Evolutionary conservation across 2,797 vertebrate genomes (phyloP).

Genomic region (Discoglossus pictus): DNA sequence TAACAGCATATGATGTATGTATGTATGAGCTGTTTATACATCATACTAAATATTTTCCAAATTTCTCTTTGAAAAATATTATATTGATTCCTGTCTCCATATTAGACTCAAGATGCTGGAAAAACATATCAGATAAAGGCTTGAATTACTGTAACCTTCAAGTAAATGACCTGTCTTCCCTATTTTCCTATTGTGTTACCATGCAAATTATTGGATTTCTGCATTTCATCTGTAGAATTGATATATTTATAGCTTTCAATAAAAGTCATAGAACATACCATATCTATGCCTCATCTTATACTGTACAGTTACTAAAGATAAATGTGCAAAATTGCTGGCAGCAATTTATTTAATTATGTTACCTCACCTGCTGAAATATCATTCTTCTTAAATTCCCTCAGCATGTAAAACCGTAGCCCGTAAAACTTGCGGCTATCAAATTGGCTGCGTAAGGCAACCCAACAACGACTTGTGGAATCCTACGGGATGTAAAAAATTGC

Average conservation of each 20-base stretch:
- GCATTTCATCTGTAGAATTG: constrained; percentile 12
- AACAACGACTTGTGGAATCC: too few species aligned
- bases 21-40: too few species aligned
- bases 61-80: not conserved
- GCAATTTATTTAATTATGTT: constrained; percentile 26
- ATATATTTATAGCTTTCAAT: constrained; percentile 41
- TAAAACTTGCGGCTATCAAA: too few species aligned
- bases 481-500: too few species aligned
- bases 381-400: too few species aligned
- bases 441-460: too few species aligned
- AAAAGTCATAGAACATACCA: constrained; percentile 12
- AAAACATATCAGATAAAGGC: constrained; percentile 39
- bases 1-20: too few species aligned
- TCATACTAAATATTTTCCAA: too few species aligned
- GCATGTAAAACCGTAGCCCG: too few species aligned
- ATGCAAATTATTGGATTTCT: constrained; percentile 45
- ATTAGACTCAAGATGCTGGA: constrained; percentile 24
- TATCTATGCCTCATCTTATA: constrained; percentile 1
- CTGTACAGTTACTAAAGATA: constrained; percentile 13
- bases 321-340: constrained; percentile 7
- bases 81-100: constrained; percentile 23
- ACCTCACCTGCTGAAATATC: not conserved
- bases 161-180: constrained; percentile 37
- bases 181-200: constrained; percentile 39
- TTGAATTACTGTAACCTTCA: constrained; percentile 48